Percentiles rank a stretch among this genome's conserved stretches.
Evolutionary conservation across 2,888 invertebrate genomes (phyloP).

Genomic region (Mimumesa dahlbomi): DNA sequence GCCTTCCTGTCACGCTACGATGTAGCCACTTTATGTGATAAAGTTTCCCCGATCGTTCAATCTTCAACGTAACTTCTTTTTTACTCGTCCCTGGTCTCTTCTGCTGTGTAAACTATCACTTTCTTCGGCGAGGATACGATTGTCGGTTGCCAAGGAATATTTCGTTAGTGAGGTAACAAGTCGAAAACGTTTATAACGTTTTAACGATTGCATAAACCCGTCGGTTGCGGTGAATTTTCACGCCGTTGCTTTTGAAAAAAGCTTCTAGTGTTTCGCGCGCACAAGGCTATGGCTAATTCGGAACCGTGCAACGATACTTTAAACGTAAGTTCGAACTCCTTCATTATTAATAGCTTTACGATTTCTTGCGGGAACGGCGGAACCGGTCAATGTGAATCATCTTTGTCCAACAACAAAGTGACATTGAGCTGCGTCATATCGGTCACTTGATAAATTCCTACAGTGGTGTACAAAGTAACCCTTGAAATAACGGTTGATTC

Average conservation of each 20-base stretch:
- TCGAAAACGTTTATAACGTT: slow-evolving; percentile 20
- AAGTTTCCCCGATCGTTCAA: slow-evolving; percentile 12
- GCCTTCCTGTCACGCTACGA: slow-evolving; percentile 18
- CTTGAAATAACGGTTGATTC: slow-evolving; percentile 4
- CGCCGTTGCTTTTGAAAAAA: not conserved
- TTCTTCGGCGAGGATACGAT: slow-evolving; percentile 39
- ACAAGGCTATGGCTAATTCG: slow-evolving; percentile 33
- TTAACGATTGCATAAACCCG: slow-evolving; percentile 44
- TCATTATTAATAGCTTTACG: not conserved
- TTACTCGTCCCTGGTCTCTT: not conserved
- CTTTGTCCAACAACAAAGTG: slow-evolving; percentile 18
- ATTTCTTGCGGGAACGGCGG: not conserved
- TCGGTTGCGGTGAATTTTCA: slow-evolving; percentile 7
- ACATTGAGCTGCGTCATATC: slow-evolving; percentile 30
- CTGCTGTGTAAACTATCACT: slow-evolving; percentile 38
- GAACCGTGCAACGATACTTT: slow-evolving; percentile 25
- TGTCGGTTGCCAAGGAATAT: slow-evolving; percentile 53
- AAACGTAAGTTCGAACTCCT: slow-evolving; percentile 38
- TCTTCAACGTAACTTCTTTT: slow-evolving; percentile 24
- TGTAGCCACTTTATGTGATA: slow-evolving; percentile 20
- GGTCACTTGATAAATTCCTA: slow-evolving; percentile 10
- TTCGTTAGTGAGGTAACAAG: slow-evolving; percentile 46
- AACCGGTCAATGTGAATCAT: slow-evolving; percentile 38
- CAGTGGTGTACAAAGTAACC: not conserved
- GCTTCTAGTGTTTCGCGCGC: not conserved